phyloP scores from a whole-genome alignment of 2,888 invertebrate genomes.

The Leuctra nigra region DNA sequence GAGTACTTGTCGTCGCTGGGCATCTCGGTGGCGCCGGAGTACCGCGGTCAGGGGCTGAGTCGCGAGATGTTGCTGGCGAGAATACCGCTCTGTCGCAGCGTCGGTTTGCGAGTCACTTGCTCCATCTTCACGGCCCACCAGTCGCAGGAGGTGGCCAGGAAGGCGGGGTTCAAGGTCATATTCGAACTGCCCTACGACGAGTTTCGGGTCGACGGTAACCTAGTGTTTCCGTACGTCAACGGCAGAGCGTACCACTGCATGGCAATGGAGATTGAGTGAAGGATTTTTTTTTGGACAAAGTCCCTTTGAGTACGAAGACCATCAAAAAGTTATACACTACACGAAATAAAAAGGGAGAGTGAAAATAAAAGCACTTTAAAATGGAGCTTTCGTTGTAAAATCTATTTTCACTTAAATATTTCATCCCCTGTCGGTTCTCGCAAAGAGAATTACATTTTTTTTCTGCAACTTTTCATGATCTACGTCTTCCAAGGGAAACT shows the following conservation, averaged over 20 bases:
- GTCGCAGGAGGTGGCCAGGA: background rate
- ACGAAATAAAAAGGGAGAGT: background rate
- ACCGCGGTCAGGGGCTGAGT: conserved; percentile 44
- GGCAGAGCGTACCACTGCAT: conserved; percentile 3
- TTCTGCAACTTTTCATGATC: too few relatives aligned
- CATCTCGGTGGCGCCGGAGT: conserved; percentile 43
- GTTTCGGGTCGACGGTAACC: background rate
- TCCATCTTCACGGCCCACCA: background rate
- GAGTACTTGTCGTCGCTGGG: conserved; percentile 45
- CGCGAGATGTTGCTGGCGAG: conserved; percentile 40
- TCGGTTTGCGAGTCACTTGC: conserved; percentile 8
- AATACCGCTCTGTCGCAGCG: background rate
- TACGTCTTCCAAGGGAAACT: too few relatives aligned
- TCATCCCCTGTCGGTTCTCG: too few relatives aligned
- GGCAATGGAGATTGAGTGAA: conserved; percentile 1
- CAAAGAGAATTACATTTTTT: too few relatives aligned
- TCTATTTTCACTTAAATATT: too few relatives aligned
- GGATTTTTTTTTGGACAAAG: too few relatives aligned
- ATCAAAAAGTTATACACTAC: background rate
- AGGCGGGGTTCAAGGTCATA: background rate
- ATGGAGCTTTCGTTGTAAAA: too few relatives aligned
- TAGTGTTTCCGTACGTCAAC: conserved; percentile 1
- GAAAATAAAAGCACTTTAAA: background rate
- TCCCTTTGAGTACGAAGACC: too few relatives aligned
- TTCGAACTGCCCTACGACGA: conserved; percentile 5